Conservation (phyloP, 2,888 invertebrate species). For the Pyrochroa serraticornis region DNA sequence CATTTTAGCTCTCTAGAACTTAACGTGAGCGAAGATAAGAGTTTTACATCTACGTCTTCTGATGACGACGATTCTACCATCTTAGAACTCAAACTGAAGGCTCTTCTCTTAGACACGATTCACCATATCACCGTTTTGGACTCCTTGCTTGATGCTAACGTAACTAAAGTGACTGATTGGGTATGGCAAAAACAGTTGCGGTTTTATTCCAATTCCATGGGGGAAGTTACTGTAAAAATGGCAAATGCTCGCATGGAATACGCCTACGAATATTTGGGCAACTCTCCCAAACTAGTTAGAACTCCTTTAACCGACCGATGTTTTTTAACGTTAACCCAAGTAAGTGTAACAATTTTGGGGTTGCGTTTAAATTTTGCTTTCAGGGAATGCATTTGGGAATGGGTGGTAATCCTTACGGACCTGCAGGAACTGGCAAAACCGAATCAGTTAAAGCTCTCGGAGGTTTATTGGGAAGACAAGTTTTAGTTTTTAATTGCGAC, state of each 20-base stretch:
- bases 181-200: constrained; percentile 94
- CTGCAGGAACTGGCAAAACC: constrained; percentile 98
- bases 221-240: constrained; percentile 80
- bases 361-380: constrained; percentile 33
- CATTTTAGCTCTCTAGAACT: constrained; percentile 60
- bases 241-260: constrained; percentile 94
- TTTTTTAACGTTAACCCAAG: constrained; percentile 93
- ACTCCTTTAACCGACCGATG: constrained; percentile 97
- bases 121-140: constrained; percentile 87
- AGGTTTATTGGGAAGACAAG: constrained; percentile 86
- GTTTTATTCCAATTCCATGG: constrained; percentile 70
- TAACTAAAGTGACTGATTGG: constrained; percentile 79
- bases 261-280: constrained; percentile 98
- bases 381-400: constrained; percentile 92
- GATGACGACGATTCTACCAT: constrained; percentile 43
- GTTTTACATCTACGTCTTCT: constrained; percentile 20
- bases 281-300: constrained; percentile 91
- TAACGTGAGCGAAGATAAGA: constrained; percentile 37
- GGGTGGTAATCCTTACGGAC: constrained; percentile 98
- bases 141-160: constrained; percentile 72
- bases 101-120: constrained; percentile 90
- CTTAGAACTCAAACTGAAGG: constrained; percentile 82
- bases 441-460: constrained; percentile 97
- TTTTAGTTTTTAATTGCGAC: constrained; percentile 97
- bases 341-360: too few species aligned